Conservation (phyloP, 2,113 vertebrate genomes). For the Lontra canadensis region DNA sequence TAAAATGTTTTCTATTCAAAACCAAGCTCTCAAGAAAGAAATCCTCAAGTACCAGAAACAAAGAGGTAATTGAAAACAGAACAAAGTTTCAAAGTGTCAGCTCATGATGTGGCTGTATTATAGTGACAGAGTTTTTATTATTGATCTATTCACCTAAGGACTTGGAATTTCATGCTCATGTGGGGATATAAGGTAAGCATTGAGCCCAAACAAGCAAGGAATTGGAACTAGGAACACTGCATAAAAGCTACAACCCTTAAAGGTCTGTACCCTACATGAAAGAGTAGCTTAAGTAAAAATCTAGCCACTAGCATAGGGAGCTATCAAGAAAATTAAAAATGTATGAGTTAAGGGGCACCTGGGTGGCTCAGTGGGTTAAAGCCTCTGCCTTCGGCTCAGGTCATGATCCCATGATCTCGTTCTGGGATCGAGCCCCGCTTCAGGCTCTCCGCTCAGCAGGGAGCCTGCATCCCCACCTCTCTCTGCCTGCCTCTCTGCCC, state of each 20-base stretch:
- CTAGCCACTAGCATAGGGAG: background rate
- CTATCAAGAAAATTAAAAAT: background rate
- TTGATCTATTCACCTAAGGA: background rate
- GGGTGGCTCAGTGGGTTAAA: too few relatives aligned
- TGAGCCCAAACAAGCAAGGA: background rate
- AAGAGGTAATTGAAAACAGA: conserved; percentile 57
- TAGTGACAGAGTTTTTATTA: background rate
- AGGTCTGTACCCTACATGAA: background rate
- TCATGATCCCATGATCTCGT: too few relatives aligned
- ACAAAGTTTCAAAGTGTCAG: conserved; percentile 8
- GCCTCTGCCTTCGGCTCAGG: too few relatives aligned
- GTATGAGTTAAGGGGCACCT: background rate
- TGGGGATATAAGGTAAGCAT: background rate
- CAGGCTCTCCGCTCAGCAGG: too few relatives aligned
- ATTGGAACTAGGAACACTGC: background rate
- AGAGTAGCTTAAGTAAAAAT: background rate
- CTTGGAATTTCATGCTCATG: background rate
- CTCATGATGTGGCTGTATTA: background rate
- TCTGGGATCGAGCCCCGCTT: too few relatives aligned
- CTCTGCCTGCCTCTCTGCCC: too few relatives aligned
- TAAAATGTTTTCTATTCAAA: conserved; percentile 37
- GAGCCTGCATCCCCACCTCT: too few relatives aligned
- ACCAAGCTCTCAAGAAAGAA: conserved; percentile 42
- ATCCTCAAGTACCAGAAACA: conserved; percentile 14
- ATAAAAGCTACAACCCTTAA: background rate